Base-by-base conservation (phyloP, 2,888 invertebrate species). In the Dasysyrphus tricinctus region DNA sequence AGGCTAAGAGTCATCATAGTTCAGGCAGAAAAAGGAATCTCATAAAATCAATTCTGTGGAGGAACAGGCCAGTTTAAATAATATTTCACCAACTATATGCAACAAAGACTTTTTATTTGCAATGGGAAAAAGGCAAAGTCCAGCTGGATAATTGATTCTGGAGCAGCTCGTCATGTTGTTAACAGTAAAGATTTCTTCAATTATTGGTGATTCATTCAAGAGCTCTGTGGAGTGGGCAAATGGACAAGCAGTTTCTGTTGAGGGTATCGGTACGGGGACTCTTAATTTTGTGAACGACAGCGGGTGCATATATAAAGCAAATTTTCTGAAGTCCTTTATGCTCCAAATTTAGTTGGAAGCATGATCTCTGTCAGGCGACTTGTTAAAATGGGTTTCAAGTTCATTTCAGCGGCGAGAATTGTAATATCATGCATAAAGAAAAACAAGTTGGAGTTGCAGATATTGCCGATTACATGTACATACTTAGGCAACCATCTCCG, bases 361-460 rank as follows among this genome's bases (percentile, higher is more conserved):
- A 14, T 39, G 37, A 39, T 59, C 24, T 59, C 59, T 4, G 59
- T 59, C 0, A 6, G 19, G 39, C 37, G 24, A 12, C 39, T 59
- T 5, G 19, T 24, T 59, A 16, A 59, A 14, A 39, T 19, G 59
- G 39, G 2, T 39, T 59, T 12, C 5, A 11, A 39, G 39, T 39
- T 3, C 7, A 39, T 39, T 59, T 59, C 11, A 39, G 39, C 2
- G 37, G 19, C 6, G 19, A 80, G 63, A 42, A 57, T 47, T 79
- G 77, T 47, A 34, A 61, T 57, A 80, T 80, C 54, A 84, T 57
- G 70, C 59, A 80, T 14, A 73, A 75, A 9, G 51, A 49, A 1
- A 59, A 70, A 19, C 73, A 65, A 56, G 16, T 84, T 63, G 84
- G 54, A 7, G 57, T 84, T 7, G 77, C 80, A 39, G 85, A 80